phyloP scores from a whole-genome alignment of 1,140 invertebrate species.

The Elysia chlorotica region DNA sequence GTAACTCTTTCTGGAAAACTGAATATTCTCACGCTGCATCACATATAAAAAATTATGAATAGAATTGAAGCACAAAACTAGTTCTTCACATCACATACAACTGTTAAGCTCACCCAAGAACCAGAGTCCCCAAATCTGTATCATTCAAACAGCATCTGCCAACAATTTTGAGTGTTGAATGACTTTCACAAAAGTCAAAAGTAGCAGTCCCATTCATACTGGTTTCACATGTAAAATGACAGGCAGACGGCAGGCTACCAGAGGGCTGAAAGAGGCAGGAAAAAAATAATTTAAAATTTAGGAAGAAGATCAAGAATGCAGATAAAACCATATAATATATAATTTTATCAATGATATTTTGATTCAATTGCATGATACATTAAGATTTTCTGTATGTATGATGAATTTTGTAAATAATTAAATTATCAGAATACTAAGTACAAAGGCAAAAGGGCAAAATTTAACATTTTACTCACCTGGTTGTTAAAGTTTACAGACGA shows the following conservation, averaged over 20 bases:
- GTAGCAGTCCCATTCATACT: not conserved
- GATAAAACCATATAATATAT: not conserved
- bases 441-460: no score
- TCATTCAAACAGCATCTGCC: not conserved
- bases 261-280: not conserved
- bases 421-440: no score
- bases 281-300: not conserved
- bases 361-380: no score
- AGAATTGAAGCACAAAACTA: no score
- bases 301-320: not conserved
- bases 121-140: not conserved
- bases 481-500: no score
- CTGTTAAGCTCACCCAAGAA: not conserved
- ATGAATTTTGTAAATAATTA: no score
- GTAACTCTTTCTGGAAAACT: no score
- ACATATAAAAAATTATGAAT: no score
- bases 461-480: no score
- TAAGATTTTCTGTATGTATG: no score
- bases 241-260: not conserved
- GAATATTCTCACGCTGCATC: no score
- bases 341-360: not conserved
- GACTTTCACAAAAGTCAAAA: not conserved
- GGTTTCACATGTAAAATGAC: not conserved
- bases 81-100: not conserved
- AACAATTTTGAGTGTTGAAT: not conserved